Evolutionary conservation across 2,797 vertebrate species (phyloP), one percentile per base, ranked within the genome.

Genomic region (Geotrypetes seraphini): DNA sequence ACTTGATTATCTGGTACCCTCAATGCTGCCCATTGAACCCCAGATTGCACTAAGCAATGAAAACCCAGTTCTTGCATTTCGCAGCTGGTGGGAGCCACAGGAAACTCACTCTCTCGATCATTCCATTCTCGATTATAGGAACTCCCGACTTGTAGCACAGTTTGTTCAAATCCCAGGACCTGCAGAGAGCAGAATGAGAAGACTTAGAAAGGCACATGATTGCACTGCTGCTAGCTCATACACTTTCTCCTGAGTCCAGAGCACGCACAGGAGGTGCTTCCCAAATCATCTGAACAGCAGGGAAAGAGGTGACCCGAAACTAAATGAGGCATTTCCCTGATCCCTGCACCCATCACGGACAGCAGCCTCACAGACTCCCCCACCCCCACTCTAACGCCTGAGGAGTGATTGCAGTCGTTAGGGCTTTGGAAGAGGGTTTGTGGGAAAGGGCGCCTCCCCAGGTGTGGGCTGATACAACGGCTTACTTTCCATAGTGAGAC

Each of bases 121-220:
- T 97, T 62, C 93, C 87, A 7, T 96, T 95, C 79, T 99, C 95
- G 50, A 97, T 96, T 48, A 98, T 87, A 34, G 95, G 93, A 22
- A 98, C 85, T 43, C 96, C 96, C 0, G 94, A 97, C 73, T 99
- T 99, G 74, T 96, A 97, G 75, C 96, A 99, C 71, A 99, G 94
- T 86, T 99, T 99, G 71, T 99, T 97, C 57, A 99, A 81, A 80
- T 97, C 92, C 96, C 96, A 99, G 2, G 90, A 93, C 69, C 96
- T 99, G 55, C 11, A 39, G 62, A 39, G 40, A 26, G 13, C 13
- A 31, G 11, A 36, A 19, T n/a, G 7, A 24, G n/a, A n/a, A 20
- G 20, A 20, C 7, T 20, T 7, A 2, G 20, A 20, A 20, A n/a
- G n/a, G n/a, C n/a, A n/a, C n/a, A n/a, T n/a, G n/a, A n/a, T n/a